phyloP scores from a whole-genome alignment of 2,888 invertebrate species.

The Torymus auratus region DNA sequence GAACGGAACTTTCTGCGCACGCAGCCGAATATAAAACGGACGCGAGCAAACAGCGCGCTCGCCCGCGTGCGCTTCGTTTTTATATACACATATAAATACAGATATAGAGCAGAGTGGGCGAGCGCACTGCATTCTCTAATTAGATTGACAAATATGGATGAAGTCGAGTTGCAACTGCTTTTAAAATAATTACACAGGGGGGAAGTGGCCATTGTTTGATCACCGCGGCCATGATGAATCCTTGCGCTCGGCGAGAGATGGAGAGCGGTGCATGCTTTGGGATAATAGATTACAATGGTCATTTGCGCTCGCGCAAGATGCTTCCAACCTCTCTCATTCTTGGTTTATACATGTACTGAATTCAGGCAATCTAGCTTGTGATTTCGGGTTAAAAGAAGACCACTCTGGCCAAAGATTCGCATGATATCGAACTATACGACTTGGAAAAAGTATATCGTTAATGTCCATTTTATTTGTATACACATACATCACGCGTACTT shows the following conservation, averaged over 20 bases:
- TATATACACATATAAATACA: neutral
- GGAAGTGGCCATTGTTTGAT: slow-evolving; percentile 25
- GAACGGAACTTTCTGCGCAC: slow-evolving; percentile 19
- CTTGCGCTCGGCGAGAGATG: neutral
- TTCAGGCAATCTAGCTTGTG: no score
- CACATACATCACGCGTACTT: no score
- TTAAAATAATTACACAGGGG: slow-evolving; percentile 50
- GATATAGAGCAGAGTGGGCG: neutral
- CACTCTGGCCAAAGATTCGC: no score
- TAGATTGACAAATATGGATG: slow-evolving; percentile 44
- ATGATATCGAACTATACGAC: no score
- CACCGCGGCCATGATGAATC: slow-evolving; percentile 36
- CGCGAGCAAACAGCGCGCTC: slow-evolving; percentile 9
- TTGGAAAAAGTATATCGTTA: no score
- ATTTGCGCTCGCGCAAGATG: neutral
- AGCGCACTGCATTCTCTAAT: slow-evolving; percentile 36
- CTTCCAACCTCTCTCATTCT: neutral
- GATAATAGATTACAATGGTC: slow-evolving; percentile 44
- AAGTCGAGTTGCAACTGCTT: slow-evolving; percentile 22
- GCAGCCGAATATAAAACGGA: slow-evolving; percentile 22
- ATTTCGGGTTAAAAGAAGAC: no score
- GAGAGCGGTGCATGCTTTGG: neutral
- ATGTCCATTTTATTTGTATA: no score
- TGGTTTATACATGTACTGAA: no score
- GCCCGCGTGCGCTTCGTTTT: slow-evolving; percentile 17